phyloP scores from a whole-genome alignment of 2,888 invertebrate genomes.

The Drosophila recens region DNA sequence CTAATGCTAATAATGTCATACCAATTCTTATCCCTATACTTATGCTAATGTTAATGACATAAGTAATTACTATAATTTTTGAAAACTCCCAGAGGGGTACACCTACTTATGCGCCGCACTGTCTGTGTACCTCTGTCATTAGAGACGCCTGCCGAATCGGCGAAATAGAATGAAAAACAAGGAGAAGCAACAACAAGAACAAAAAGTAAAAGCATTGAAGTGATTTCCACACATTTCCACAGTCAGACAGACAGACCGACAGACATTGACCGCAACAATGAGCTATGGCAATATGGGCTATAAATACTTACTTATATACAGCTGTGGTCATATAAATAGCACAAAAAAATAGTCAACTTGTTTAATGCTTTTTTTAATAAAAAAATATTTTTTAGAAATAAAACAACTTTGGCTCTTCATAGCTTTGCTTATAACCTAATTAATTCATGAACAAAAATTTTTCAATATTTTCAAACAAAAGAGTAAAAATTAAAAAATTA shows the following conservation, averaged over 20 bases:
- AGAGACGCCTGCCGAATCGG: slow-evolving; percentile 62
- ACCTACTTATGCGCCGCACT: slow-evolving; percentile 45
- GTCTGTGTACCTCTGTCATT: slow-evolving; percentile 61
- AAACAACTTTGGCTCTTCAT: too few relatives aligned
- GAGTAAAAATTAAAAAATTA: too few relatives aligned
- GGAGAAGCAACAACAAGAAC: slow-evolving; percentile 19
- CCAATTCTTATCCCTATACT: neutral
- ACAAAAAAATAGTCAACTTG: too few relatives aligned
- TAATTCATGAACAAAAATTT: too few relatives aligned
- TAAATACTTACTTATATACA: slow-evolving; percentile 72
- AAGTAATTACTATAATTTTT: neutral
- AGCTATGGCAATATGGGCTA: slow-evolving; percentile 54
- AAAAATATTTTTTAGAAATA: too few relatives aligned
- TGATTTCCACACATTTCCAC: slow-evolving; percentile 68
- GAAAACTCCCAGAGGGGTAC: neutral
- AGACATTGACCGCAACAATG: slow-evolving; percentile 72
- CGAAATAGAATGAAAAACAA: slow-evolving; percentile 41
- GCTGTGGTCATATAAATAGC: too few relatives aligned
- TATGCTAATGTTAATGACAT: neutral
- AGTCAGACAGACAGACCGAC: neutral
- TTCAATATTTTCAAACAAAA: too few relatives aligned
- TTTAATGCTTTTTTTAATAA: too few relatives aligned
- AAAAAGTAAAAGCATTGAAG: slow-evolving; percentile 54
- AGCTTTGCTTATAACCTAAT: too few relatives aligned
- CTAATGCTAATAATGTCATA: neutral